Base-by-base conservation (phyloP, 2,113 vertebrate genomes). In the Osmerus mordax region DNA sequence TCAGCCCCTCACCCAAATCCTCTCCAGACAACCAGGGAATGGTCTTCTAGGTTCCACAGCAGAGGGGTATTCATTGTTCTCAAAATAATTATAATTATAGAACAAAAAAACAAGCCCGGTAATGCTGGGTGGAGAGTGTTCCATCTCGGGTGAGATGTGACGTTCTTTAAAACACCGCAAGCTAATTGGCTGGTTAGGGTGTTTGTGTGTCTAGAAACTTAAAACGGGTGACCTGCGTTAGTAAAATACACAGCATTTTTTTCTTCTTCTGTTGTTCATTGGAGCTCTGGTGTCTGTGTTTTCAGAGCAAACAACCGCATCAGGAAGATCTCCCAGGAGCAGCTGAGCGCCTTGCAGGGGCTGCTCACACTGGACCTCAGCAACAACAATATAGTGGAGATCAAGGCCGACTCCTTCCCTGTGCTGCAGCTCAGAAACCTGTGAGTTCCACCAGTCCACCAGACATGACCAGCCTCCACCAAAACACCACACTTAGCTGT, bases 341-440 rank as follows among this genome's bases (percentile, higher is more conserved):
- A 91, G 78, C 86, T 98, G 79, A 82, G 89, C 82, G 86, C 88
- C 0, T 94, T 96, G 88, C 83, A 89, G 11, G 87, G 90, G 28
- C 89, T 99, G 77, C 95, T 97, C 91, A 96, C 94, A 28, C 92
- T 99, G 79, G 97, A 99, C 87, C 90, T 99, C 76, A 96, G 96
- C 88, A 94, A 89, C 86, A 99, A 99, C 86, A 94, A 92, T 77
- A 92, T 99, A 61, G 91, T 90, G 21, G 93, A 95, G 28, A 80
- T 99, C 52, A 94, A 90, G 89, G 78, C 88, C 0, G 77, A 84
- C 68, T 92, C 92, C 14, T 95, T 99, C 89, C 96, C 97, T 18
- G 71, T 78, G 0, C 81, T 99, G 60, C 91, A 91, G 0, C 93
- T 99, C 67, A 97, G 93, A 81, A 92, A 95, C 88, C 86, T 99